Base-by-base conservation (phyloP, 2,888 invertebrate species). In the Coelogynopora nodosa region DNA sequence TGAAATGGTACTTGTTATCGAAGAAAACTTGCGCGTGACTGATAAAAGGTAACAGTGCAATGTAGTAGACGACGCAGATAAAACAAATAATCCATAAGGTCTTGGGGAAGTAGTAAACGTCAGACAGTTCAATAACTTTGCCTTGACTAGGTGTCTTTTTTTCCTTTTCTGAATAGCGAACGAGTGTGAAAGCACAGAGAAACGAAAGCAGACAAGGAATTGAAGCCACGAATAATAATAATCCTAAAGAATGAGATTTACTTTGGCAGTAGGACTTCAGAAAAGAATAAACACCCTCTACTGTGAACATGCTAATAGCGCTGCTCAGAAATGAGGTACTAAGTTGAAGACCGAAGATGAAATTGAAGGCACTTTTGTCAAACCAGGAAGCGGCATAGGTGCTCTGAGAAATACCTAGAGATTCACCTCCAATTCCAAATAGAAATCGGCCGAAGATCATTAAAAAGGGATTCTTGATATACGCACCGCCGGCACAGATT, bases 311-410 rank as follows among this genome's bases (percentile, higher is more conserved):
- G 92, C 97, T 98, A 0, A 97, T 96, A 26, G 97, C 95, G 89
- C 97, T 97, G 5, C 98, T 98, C 92, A 92, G 88, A 91, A 98
- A 93, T 0, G 97, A 96, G 92, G 98, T 95, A 88, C 97, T 97
- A 89, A 98, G 93, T 91, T 97, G 97, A 49, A 98, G 93, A 0
- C 98, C 98, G 93, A 98, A 98, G 18, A 98, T 97, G 96, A 97
- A 97, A 92, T 98, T 98, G 82, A 98, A 93, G 92, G 97, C 97
- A 92, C 95, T 96, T 86, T 97, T 97, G 92, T 96, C 96, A 91
- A 98, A 98, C 98, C 98, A 98, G 67, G 96, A 93, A 0, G 98
- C 98, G 0, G 97, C 97, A 93, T 98, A 98, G 90, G 95, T 97
- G 91, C 98, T 98, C 90, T 98, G 98, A 13, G 97, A 97, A 18